phyloP scores from a whole-genome alignment of 1,140 invertebrate genomes.

The Bombyx mori region ASM3026992v2 NC_085128.1:15368001-15368500 shows the following conservation, averaged over 20 bases:
- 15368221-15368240: too few species aligned
- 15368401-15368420: background rate
- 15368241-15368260: background rate
- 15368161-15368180: too few species aligned
- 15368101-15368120: constrained; percentile 1
- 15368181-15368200: background rate
- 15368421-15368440: background rate
- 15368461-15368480: too few species aligned
- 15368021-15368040: constrained; percentile 39
- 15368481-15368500: too few species aligned
- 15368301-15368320: too few species aligned
- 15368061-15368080: constrained; percentile 25
- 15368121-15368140: background rate
- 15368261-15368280: background rate
- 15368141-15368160: too few species aligned
- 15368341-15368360: too few species aligned
- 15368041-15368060: constrained; percentile 40
- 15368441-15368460: background rate
- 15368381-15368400: background rate
- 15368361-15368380: too few species aligned
- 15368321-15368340: too few species aligned
- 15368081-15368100: constrained; percentile 1
- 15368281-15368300: too few species aligned
- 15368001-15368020: constrained; percentile 15
- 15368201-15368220: background rate